Evolutionary conservation across 2,113 vertebrate genomes (phyloP), one percentile per base, ranked within the genome.

Genomic region (Sprattus sprattus): DNA sequence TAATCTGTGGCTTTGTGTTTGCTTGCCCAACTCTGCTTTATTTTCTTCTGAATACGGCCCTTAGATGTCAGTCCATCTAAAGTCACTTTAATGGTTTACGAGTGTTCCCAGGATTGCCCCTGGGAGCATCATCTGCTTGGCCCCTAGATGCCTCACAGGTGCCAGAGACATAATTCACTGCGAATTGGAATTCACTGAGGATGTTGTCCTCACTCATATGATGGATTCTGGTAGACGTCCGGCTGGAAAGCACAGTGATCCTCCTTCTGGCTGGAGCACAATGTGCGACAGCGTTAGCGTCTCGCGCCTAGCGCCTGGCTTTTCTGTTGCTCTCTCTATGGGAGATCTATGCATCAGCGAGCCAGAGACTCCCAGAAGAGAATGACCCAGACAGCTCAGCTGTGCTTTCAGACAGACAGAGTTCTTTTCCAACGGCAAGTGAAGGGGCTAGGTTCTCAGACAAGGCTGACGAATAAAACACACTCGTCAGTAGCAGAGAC

Each of bases 401-500:
- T 78, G 71, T 78, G 71, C 71, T 15, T 15, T 78, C 71, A 78
- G 71, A 78, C 71, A 78, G 71, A 78, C 71, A 4, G 71, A 28
- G 71, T 78, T 78, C 32, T 16, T 32, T 78, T 78, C 71, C 71
- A 78, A 39, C 15, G 71, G 71, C 71, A 78, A 4, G 71, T 32
- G 13, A 39, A 71, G 28, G 44, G 32, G 25, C 71, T 78, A 5
- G 25, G 11, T 78, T 78, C 71, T 15, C 71, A 39, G 28, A 78
- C 28, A 32, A 32, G 28, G 71, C 32, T 78, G 71, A 78, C 71
- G 39, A 78, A 78, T 78, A 39, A 11, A 39, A 11, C 71, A 39
- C 9, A 39, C 25, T 78, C 13, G 71, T 78, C 71, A 78, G 67
- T n/a, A 16, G 25, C 11, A 39, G 71, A 16, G 71, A 25, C 10